Evolutionary conservation across 2,797 vertebrate species (phyloP).

Genomic region (Tolypeutes matacus): DNA sequence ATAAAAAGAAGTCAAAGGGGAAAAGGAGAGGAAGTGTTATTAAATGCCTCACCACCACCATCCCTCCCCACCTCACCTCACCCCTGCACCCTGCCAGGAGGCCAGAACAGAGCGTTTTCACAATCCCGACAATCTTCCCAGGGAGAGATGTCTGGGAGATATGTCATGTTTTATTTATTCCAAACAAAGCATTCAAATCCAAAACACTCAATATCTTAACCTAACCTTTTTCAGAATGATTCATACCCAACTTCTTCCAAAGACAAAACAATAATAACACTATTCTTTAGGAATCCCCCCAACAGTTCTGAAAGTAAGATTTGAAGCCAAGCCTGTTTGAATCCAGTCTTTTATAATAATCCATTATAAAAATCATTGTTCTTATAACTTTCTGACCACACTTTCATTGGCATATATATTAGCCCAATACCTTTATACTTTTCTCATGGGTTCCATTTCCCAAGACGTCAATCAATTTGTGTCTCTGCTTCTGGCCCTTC

Average conservation of each 20-base stretch:
- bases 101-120: background rate
- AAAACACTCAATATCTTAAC: background rate
- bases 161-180: background rate
- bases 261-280: background rate
- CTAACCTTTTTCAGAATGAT: constrained; percentile 11
- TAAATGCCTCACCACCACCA: background rate
- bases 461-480: background rate
- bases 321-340: background rate
- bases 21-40: background rate
- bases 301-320: background rate
- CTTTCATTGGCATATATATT: background rate
- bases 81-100: background rate
- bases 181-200: background rate
- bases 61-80: background rate
- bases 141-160: background rate
- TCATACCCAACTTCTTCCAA: background rate
- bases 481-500: background rate
- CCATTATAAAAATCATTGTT: constrained; percentile 42
- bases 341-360: constrained; percentile 4
- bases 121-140: background rate
- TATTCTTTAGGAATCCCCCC: background rate
- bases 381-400: background rate
- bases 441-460: background rate
- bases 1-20: background rate
- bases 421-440: background rate